Conservation (phyloP, 2,113 vertebrate genomes). For the Raja brachyura region DNA sequence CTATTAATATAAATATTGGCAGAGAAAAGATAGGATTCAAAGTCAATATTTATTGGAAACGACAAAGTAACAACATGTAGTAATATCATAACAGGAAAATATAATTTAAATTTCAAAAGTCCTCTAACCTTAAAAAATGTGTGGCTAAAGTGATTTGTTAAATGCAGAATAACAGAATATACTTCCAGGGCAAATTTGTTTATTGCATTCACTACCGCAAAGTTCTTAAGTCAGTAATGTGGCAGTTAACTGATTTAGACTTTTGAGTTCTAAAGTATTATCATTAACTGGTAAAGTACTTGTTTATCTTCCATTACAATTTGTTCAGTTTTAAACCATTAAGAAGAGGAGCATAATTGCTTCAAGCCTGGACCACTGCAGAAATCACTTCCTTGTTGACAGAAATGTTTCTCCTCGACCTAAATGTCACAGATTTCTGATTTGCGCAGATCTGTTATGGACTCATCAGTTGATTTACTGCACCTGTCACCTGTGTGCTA, state of each 20-base stretch:
- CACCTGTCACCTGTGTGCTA: slow-evolving; percentile 99
- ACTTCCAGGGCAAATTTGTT: not conserved
- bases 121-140: not conserved
- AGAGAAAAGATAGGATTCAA: not conserved
- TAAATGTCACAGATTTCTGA: slow-evolving; percentile 79
- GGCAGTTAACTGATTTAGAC: slow-evolving; percentile 36
- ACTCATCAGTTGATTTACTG: slow-evolving; percentile 76
- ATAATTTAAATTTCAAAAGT: not conserved
- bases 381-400: slow-evolving; percentile 80
- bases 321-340: slow-evolving; percentile 75
- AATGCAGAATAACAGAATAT: not conserved
- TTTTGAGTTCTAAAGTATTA: slow-evolving; percentile 48
- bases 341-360: slow-evolving; percentile 76
- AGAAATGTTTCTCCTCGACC: slow-evolving; percentile 75
- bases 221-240: slow-evolving; percentile 33
- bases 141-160: not conserved
- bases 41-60: not conserved
- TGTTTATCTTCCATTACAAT: slow-evolving; percentile 78
- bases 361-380: slow-evolving; percentile 73
- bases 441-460: slow-evolving; percentile 74
- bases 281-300: slow-evolving; percentile 75
- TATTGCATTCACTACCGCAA: slow-evolving; percentile 11
- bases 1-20: not conserved
- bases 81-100: not conserved
- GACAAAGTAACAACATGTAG: not conserved